A percentile compares a stretch with the other conserved stretches of the same genome.
phyloP scores from a whole-genome alignment of 2,888 invertebrate species.

The Lepidocyrtoides sp. region DNA sequence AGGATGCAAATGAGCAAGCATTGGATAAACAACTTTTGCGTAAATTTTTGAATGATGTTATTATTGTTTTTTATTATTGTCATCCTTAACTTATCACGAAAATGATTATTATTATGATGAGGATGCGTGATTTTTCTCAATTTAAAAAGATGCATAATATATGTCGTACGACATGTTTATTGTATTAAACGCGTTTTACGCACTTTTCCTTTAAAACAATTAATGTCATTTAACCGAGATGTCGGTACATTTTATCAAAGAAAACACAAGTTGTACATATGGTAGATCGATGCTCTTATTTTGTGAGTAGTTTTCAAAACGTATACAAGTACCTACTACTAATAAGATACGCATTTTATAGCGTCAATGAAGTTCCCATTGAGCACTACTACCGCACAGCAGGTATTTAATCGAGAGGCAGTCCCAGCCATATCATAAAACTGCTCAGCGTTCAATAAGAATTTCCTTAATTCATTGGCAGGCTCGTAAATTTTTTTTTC shows the following conservation, averaged over 20 bases:
- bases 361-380: slow-evolving; percentile 1
- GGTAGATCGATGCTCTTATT: neutral
- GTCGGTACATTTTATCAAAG: slow-evolving; percentile 61
- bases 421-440: slow-evolving; percentile 46
- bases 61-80: neutral
- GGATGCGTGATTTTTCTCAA: neutral
- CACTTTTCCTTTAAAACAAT: slow-evolving; percentile 52
- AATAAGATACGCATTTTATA: neutral
- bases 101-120: neutral
- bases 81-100: neutral
- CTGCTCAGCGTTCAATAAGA: slow-evolving; percentile 39
- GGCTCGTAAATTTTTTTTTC: slow-evolving; percentile 29
- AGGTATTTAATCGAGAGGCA: slow-evolving; percentile 20
- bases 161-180: neutral
- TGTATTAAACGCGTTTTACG: slow-evolving; percentile 33
- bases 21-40: neutral
- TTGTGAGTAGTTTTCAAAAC: neutral
- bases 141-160: neutral
- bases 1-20: slow-evolving; percentile 31
- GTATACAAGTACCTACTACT: neutral
- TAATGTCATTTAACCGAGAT: slow-evolving; percentile 42
- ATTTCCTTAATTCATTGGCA: slow-evolving; percentile 52
- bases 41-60: neutral
- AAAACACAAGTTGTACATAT: slow-evolving; percentile 37
- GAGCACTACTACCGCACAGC: too few species aligned